Conservation (phyloP, 2,888 invertebrate species). For the Hypena proboscidalis region DNA sequence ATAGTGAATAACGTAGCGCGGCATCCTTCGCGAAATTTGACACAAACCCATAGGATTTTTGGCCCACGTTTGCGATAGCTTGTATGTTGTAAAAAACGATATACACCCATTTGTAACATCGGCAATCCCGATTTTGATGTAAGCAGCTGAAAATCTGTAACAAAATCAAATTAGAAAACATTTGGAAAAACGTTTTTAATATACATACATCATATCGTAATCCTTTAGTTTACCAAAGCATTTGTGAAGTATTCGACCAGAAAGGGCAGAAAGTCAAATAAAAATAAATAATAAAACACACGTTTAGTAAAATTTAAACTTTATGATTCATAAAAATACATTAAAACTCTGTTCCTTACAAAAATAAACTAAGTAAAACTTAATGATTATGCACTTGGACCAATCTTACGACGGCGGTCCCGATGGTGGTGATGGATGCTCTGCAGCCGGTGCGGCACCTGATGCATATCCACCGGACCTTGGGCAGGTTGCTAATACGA, state of each 20-base stretch:
- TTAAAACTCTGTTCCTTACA: too few relatives aligned
- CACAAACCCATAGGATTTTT: slow-evolving; percentile 9
- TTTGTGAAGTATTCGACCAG: too few relatives aligned
- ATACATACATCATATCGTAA: too few relatives aligned
- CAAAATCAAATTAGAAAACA: too few relatives aligned
- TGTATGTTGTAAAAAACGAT: slow-evolving; percentile 33
- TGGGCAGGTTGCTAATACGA: too few relatives aligned
- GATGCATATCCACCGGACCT: slow-evolving; percentile 18
- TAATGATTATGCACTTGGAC: slow-evolving; percentile 18
- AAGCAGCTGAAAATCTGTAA: neutral
- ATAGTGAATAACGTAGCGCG: slow-evolving; percentile 3
- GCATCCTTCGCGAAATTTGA: slow-evolving; percentile 21
- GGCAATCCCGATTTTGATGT: slow-evolving; percentile 37
- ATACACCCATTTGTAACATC: slow-evolving; percentile 31
- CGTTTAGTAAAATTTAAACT: too few relatives aligned
- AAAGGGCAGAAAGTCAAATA: too few relatives aligned
- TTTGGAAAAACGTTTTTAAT: too few relatives aligned
- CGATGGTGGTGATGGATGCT: slow-evolving; percentile 13
- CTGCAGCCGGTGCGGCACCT: slow-evolving; percentile 22
- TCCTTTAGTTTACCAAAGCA: too few relatives aligned
- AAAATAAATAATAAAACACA: too few relatives aligned
- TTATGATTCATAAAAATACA: too few relatives aligned
- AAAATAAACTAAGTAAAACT: too few relatives aligned
- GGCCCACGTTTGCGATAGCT: slow-evolving; percentile 17
- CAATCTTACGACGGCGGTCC: slow-evolving; percentile 4